Percentiles rank a stretch among this genome's conserved stretches.
phyloP scores from a whole-genome alignment of 2,888 invertebrate species.

The Agonum fuliginosum region DNA sequence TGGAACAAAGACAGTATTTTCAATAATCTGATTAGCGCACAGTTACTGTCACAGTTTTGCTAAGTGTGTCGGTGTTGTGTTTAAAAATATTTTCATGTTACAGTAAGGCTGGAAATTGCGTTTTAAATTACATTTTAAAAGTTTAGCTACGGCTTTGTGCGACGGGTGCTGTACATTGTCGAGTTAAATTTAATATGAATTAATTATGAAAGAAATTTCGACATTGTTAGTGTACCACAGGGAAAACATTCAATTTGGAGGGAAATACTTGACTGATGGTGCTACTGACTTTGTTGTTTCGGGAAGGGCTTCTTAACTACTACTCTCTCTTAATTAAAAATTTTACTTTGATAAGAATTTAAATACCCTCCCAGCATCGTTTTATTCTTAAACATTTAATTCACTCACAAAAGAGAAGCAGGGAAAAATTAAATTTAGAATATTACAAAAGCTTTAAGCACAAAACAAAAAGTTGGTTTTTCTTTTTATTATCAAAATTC shows the following conservation, averaged over 20 bases:
- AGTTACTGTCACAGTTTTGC: slow-evolving; percentile 39
- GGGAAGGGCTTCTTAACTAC: slow-evolving; percentile 18
- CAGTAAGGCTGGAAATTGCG: slow-evolving; percentile 40
- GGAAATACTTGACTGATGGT: slow-evolving; percentile 22
- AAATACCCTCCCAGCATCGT: background rate
- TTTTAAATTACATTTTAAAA: slow-evolving; percentile 57
- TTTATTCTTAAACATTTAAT: slow-evolving; percentile 16
- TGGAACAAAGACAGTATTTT: slow-evolving; percentile 48
- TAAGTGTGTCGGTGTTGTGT: slow-evolving; percentile 41
- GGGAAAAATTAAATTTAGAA: background rate
- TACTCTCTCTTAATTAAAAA: slow-evolving; percentile 33
- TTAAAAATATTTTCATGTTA: slow-evolving; percentile 44
- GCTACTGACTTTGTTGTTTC: slow-evolving; percentile 7
- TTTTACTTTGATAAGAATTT: slow-evolving; percentile 33
- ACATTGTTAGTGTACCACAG: slow-evolving; percentile 34
- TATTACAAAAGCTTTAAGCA: too few relatives aligned
- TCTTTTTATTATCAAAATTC: too few relatives aligned
- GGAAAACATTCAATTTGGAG: slow-evolving; percentile 43
- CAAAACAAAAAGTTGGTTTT: too few relatives aligned
- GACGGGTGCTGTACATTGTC: slow-evolving; percentile 37
- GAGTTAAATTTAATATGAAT: slow-evolving; percentile 54
- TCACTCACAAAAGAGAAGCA: background rate
- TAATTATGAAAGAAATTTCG: slow-evolving; percentile 52
- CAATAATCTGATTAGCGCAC: slow-evolving; percentile 48
- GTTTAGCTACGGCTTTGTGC: slow-evolving; percentile 39